Conservation (phyloP, 2,888 invertebrate species). For the Ophraella communa region DNA sequence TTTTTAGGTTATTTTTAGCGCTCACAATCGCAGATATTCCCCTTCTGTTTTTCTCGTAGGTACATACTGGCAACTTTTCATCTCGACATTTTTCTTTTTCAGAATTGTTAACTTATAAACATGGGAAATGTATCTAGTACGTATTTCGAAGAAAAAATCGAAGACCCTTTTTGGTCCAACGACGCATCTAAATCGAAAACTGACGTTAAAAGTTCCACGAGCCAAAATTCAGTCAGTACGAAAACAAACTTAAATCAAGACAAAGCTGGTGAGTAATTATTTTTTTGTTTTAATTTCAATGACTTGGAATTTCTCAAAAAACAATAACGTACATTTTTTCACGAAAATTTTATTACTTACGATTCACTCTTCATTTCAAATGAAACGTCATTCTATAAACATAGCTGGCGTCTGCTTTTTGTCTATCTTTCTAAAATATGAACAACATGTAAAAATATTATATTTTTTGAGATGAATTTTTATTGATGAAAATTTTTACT, state of each 20-base stretch:
- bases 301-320: too few relatives aligned
- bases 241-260: constrained; percentile 28
- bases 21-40: not conserved
- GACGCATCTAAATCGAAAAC: constrained; percentile 22
- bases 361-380: too few relatives aligned
- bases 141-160: constrained; percentile 38
- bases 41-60: constrained; percentile 7
- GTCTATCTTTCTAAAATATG: too few relatives aligned
- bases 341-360: too few relatives aligned
- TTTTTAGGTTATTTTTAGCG: not conserved
- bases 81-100: constrained; percentile 27
- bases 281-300: not conserved
- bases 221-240: constrained; percentile 24
- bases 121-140: constrained; percentile 51
- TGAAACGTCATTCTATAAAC: too few relatives aligned
- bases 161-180: constrained; percentile 47
- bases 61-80: constrained; percentile 8
- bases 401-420: too few relatives aligned
- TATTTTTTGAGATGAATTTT: not conserved
- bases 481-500: not conserved
- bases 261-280: constrained; percentile 1
- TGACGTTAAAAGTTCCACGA: constrained; percentile 16
- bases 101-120: constrained; percentile 29
- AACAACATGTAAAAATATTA: too few relatives aligned
- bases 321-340: too few relatives aligned